These are phyloP conservation scores for Galagoides demidoff DNA, from an alignment of 2,797 vertebrate genomes.

Conservation along the genomic window DNA sequence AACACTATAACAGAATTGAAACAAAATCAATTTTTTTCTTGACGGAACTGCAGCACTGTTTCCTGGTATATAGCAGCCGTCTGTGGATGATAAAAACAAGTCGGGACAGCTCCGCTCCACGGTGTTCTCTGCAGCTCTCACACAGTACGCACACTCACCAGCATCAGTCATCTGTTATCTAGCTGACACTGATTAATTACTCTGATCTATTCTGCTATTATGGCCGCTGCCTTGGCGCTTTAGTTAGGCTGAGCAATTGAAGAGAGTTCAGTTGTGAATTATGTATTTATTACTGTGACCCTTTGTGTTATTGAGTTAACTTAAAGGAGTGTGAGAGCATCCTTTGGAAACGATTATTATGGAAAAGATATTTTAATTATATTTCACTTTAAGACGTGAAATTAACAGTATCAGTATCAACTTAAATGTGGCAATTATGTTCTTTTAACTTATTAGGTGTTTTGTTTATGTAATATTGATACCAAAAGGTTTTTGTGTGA, in stretches of 20 bases:
- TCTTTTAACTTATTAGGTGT: constrained; percentile 31
- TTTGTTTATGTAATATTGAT: constrained; percentile 26
- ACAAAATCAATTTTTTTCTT: constrained; percentile 84
- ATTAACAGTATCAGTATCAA: not conserved
- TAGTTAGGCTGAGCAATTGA: constrained; percentile 56
- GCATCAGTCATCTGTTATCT: constrained; percentile 87
- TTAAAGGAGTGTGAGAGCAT: constrained; percentile 42
- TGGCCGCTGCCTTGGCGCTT: constrained; percentile 72
- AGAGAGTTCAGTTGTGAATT: constrained; percentile 76
- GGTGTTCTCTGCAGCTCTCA: constrained; percentile 73
- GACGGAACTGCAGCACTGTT: constrained; percentile 73
- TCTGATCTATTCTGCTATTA: constrained; percentile 74
- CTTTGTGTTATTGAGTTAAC: constrained; percentile 64
- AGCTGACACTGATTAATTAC: constrained; percentile 90
- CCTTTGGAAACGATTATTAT: not conserved
- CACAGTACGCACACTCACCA: constrained; percentile 69
- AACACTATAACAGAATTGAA: constrained; percentile 33
- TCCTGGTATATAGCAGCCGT: constrained; percentile 71
- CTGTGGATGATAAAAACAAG: constrained; percentile 81
- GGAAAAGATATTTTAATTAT: constrained; percentile 38
- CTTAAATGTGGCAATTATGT: not conserved
- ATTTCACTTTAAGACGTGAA: constrained; percentile 52
- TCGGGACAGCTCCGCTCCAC: constrained; percentile 79
- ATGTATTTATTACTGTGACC: constrained; percentile 69
- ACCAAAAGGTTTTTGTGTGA: not conserved